phyloP scores from a whole-genome alignment of 2,797 vertebrate species.

The Enteromius fasciolatus region DNA sequence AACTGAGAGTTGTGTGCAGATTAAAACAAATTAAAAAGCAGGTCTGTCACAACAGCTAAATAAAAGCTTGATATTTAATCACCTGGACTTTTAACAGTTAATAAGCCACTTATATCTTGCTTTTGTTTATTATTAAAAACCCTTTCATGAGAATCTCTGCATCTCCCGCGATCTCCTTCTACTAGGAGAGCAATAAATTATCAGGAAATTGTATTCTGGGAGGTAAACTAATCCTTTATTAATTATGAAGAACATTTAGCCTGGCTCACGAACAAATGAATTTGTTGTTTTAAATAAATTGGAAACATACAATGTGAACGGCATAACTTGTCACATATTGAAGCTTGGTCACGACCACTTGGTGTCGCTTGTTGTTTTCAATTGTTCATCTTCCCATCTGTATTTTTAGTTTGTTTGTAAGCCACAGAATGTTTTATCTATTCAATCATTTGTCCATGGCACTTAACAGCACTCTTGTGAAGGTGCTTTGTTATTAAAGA shows the following conservation, averaged over 20 bases:
- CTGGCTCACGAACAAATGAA: too few relatives aligned
- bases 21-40: not conserved
- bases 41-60: not conserved
- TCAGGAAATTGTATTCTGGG: not conserved
- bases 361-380: too few relatives aligned
- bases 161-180: too few relatives aligned
- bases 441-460: not conserved
- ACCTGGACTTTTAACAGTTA: not conserved
- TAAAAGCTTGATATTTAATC: not conserved
- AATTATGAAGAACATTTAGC: too few relatives aligned
- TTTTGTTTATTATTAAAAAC: too few relatives aligned
- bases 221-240: not conserved
- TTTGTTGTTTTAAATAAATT: not conserved
- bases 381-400: too few relatives aligned
- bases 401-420: too few relatives aligned
- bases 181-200: not conserved
- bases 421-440: not conserved
- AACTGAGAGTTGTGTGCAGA: slow-evolving; percentile 6
- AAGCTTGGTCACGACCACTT: too few relatives aligned
- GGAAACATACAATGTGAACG: not conserved
- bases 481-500: not conserved
- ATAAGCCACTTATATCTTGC: not conserved
- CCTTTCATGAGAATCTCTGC: too few relatives aligned
- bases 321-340: too few relatives aligned
- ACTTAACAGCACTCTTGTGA: not conserved